Conservation (phyloP, 2,113 vertebrate species). For the Pollimyrus isidori region DNA sequence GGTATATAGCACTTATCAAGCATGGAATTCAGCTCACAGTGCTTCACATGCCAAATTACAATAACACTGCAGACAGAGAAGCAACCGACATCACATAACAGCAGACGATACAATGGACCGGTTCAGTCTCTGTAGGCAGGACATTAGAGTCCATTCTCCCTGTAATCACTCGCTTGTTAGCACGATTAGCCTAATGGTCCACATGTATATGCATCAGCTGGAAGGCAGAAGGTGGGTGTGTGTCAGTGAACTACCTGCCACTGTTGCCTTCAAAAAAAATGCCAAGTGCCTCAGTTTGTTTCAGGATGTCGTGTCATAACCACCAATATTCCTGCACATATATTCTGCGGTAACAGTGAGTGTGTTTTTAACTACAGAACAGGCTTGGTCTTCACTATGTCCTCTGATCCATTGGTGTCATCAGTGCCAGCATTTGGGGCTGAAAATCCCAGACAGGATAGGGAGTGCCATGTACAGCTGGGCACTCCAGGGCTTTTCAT, state of each 20-base stretch:
- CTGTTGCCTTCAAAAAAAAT: background rate
- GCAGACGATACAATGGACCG: background rate
- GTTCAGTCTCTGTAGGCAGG: background rate
- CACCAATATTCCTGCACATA: conserved; percentile 15
- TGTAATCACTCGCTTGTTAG: background rate
- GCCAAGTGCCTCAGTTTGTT: background rate
- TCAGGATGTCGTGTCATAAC: background rate
- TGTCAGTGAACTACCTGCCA: background rate
- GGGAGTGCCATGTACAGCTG: background rate
- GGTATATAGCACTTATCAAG: background rate
- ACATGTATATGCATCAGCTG: background rate
- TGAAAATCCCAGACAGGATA: conserved; percentile 21
- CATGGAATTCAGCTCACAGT: background rate
- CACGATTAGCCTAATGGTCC: background rate
- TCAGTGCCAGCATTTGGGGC: conserved; percentile 39
- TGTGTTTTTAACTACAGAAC: conserved; percentile 32
- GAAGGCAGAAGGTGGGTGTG: background rate
- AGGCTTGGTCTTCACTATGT: conserved; percentile 23
- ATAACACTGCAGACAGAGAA: background rate
- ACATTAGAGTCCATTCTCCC: background rate
- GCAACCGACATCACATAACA: background rate
- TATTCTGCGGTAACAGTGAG: conserved; percentile 19
- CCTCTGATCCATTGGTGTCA: conserved; percentile 39
- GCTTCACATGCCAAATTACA: background rate
- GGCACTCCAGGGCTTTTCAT: conserved; percentile 30